A percentile compares a stretch with the other conserved stretches of the same genome.
Evolutionary conservation across 2,113 vertebrate genomes (phyloP).

Genomic region (Trogon melanurus): DNA sequence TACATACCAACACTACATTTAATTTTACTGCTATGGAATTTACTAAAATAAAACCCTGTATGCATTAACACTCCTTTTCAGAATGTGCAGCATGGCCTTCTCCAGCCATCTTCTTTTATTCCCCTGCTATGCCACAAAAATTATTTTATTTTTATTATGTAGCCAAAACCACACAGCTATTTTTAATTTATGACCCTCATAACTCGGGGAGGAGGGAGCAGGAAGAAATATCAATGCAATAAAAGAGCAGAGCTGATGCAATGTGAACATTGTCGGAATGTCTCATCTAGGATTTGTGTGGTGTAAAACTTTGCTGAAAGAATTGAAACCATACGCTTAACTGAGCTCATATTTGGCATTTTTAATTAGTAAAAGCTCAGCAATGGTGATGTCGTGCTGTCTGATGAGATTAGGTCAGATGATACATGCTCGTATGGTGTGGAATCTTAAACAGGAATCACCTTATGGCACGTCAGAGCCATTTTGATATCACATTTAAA

Average conservation of each 20-base stretch:
- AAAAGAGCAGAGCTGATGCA: not conserved
- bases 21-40: not conserved
- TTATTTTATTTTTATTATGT: not conserved
- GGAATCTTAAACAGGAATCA: conserved; percentile 45
- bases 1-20: not conserved
- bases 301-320: conserved; percentile 29
- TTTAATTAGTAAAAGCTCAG: conserved; percentile 45
- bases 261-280: conserved; percentile 28
- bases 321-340: conserved; percentile 48
- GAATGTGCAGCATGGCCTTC: not conserved
- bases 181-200: conserved; percentile 52
- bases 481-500: conserved; percentile 35
- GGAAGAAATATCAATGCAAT: conserved; percentile 41
- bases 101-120: not conserved
- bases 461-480: not conserved
- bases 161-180: not conserved
- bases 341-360: not conserved
- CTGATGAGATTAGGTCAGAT: conserved; percentile 63
- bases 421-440: not conserved
- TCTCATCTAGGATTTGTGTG: conserved; percentile 45
- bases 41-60: not conserved
- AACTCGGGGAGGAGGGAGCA: not conserved
- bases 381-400: conserved; percentile 28
- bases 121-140: not conserved
- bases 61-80: not conserved